A percentile compares a stretch with the other conserved stretches of the same genome.
Conservation (phyloP, 2,888 invertebrate species). For the Meiosimyza platycephala region DNA sequence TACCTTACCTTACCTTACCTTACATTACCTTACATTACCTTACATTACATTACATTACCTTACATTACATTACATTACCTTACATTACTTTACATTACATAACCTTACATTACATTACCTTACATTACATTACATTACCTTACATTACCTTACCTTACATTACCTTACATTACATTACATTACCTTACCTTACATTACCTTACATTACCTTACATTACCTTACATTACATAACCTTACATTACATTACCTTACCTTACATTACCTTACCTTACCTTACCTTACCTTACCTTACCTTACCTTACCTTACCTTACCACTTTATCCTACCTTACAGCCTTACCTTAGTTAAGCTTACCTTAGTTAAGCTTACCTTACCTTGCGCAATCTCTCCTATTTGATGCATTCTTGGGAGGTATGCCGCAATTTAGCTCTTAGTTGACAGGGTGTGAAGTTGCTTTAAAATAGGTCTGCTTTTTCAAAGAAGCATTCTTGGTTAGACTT, state of each 20-base stretch:
- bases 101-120: background rate
- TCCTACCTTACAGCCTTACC: conserved; percentile 19
- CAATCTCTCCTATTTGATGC: background rate
- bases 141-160: background rate
- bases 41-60: no score
- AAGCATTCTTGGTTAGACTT: no score
- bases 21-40: no score
- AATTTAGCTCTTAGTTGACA: no score
- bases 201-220: conserved; percentile 7
- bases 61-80: no score
- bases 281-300: conserved; percentile 1
- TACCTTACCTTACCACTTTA: conserved; percentile 1
- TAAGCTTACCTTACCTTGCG: background rate
- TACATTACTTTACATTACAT: no score
- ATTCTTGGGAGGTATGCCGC: no score
- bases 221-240: conserved; percentile 6
- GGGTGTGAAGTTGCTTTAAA: no score
- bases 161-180: background rate
- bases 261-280: conserved; percentile 3
- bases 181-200: background rate
- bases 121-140: conserved; percentile 2
- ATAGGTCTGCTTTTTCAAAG: no score
- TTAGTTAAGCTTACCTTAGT: conserved; percentile 3
- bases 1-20: no score
- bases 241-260: background rate